Evolutionary conservation across 1,140 invertebrate species (phyloP), one percentile per base, ranked within the genome.

Genomic region (Zaprionus nigranus): DNA sequence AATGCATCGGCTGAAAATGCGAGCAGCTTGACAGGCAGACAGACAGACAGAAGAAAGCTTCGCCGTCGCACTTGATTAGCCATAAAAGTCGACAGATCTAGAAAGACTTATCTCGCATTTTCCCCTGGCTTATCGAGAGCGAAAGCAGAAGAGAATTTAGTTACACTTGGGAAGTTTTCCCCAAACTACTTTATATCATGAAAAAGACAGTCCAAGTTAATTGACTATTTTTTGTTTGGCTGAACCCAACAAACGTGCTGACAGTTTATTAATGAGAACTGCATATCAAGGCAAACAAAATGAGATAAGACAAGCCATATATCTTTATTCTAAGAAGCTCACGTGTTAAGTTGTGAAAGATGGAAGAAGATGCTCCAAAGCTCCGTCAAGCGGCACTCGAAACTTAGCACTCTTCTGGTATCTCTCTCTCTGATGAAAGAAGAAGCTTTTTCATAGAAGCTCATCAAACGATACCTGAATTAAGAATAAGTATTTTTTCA

Each of bases 1-100:
- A 87, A 85, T 86, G 82, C 53, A 71, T 68, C 46, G 30, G 26
- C 53, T n/a, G 43, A 72, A 63, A 72, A 43, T 34, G 58, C 73
- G 28, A 68, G 75, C 40, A 30, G 57, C 73, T 63, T 30, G 68
- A 78, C 75, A 40, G 38, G 13, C 38, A 40, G 13, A 40, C 15
- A 40, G 38, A 40, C 4, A 46, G 38, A 40, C 12, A 46, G 66
- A 65, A 79, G 80, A 82, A 82, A 83, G 75, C 69, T 62, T 56
- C 13, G 54, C 11, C 17, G 69, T 54, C 69, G 72, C 72, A 78
- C 38, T 66, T 65, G 79, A 78, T 74, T 67, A 54, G 20, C 30
- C 66, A 64, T 78, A 70, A 84, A 84, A 74, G 60, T 36, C 24
- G 30, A 38, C 56, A 34, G 57, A 38, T 40, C 57, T 59, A 59